Conservation (phyloP, 2,888 invertebrate genomes). For the Cosmopolites sordidus region DNA sequence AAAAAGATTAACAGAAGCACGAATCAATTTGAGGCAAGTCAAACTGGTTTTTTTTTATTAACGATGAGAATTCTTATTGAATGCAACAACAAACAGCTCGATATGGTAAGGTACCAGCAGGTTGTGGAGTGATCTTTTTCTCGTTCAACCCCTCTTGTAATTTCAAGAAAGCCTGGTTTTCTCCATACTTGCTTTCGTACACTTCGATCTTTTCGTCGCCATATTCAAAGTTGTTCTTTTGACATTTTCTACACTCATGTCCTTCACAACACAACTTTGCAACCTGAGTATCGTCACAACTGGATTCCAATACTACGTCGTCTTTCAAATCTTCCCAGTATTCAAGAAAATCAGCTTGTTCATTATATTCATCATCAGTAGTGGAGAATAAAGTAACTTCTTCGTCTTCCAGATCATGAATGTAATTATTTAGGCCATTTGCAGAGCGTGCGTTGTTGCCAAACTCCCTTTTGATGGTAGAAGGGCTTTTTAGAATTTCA, state of each 20-base stretch:
- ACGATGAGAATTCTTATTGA: slow-evolving; percentile 13
- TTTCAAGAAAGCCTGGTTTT: slow-evolving; percentile 44
- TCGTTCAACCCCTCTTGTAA: slow-evolving; percentile 39
- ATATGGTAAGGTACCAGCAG: slow-evolving; percentile 42
- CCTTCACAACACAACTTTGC: slow-evolving; percentile 13
- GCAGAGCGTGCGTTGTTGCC: slow-evolving; percentile 34
- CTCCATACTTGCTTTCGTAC: slow-evolving; percentile 48
- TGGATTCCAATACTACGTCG: slow-evolving; percentile 4
- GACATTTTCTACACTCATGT: slow-evolving; percentile 22
- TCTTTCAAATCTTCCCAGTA: slow-evolving; percentile 47
- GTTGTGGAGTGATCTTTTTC: slow-evolving; percentile 31
- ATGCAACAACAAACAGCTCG: slow-evolving; percentile 47
- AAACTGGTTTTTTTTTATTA: too few species aligned
- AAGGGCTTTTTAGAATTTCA: slow-evolving; percentile 46
- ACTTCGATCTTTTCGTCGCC: slow-evolving; percentile 38
- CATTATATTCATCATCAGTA: slow-evolving; percentile 35
- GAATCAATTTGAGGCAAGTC: too few species aligned
- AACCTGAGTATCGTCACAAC: slow-evolving; percentile 1
- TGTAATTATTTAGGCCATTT: slow-evolving; percentile 23
- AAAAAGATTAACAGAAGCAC: too few species aligned
- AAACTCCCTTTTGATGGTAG: slow-evolving; percentile 43
- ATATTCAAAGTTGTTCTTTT: slow-evolving; percentile 22
- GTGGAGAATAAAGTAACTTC: slow-evolving; percentile 33
- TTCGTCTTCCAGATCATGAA: slow-evolving; percentile 27
- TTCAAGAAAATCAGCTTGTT: slow-evolving; percentile 50